Percentiles rank a stretch among this genome's conserved stretches.
Conservation (phyloP, 2,113 vertebrate species). For the Eulemur rufifrons region DNA sequence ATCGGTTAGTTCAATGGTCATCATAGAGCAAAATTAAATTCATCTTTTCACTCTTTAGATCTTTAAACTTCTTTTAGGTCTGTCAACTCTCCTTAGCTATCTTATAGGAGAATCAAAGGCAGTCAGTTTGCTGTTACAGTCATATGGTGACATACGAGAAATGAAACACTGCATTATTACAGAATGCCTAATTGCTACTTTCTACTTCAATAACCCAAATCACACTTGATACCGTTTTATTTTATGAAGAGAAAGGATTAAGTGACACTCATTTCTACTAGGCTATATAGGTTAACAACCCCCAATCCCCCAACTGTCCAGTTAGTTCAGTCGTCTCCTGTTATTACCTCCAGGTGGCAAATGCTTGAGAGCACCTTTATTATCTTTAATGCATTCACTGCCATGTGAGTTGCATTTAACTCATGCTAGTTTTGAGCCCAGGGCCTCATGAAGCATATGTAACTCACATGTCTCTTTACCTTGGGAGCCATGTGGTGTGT, state of each 20-base stretch:
- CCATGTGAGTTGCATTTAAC: too few relatives aligned
- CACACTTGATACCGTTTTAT: neutral
- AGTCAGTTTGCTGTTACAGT: constrained; percentile 52
- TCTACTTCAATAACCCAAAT: constrained; percentile 38
- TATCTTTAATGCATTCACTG: neutral
- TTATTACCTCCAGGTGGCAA: neutral
- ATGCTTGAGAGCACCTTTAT: constrained; percentile 12
- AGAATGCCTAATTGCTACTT: constrained; percentile 56
- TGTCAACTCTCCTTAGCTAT: constrained; percentile 57
- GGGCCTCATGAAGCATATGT: too few relatives aligned
- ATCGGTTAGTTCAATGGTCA: constrained; percentile 23
- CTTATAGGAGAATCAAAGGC: constrained; percentile 58
- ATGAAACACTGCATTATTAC: constrained; percentile 75
- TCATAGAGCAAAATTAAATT: constrained; percentile 50
- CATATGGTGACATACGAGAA: constrained; percentile 38
- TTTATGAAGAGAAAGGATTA: constrained; percentile 36
- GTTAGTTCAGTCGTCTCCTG: neutral
- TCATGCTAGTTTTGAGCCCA: too few relatives aligned
- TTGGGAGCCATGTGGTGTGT: too few relatives aligned
- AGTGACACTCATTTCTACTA: neutral
- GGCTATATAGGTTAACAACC: neutral
- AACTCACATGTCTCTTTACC: too few relatives aligned
- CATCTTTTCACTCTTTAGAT: constrained; percentile 43
- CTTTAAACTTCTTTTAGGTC: constrained; percentile 3
- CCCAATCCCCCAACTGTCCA: neutral